Evolutionary conservation across 1,140 invertebrate genomes (phyloP), one percentile per base, ranked within the genome.

Genomic region (Panulirus ornatus): DNA sequence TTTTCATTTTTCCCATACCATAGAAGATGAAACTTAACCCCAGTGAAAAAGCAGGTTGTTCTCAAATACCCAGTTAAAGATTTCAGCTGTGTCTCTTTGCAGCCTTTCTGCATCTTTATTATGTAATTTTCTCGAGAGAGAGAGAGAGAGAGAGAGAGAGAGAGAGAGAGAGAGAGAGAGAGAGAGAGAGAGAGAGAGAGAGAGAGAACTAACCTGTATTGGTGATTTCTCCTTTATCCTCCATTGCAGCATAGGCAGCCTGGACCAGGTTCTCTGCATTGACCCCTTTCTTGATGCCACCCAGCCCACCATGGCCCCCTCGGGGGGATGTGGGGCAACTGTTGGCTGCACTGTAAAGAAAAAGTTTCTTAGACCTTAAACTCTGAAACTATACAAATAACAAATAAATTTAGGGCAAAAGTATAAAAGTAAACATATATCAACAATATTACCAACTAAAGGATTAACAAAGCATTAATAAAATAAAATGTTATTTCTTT

Each of bases 251-350:
- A 66, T 91, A 91, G 2, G 85, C 90, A 44, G 90, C 90, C 71
- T 86, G 88, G 42, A 87, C 84, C 34, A 87, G 70, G 70, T 92
- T 84, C 70, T 92, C 91, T 40, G 88, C 82, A 73, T 91, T 89
- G 47, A 89, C 81, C 19, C 76, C 90, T 51, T 38, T 82, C 42
- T 89, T 89, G 22, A 82, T 73, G 30, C 66, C 87, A 22, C 96
- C 96, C 44, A 90, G 71, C 63, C 87, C 83, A 42, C 91, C 88
- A 16, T 91, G 88, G 63, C 93, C 92, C 79, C 96, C 96, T 76
- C 98, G 96, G 38, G 98, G 98, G 95, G 98, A 99, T 91, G 98
- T 97, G 78, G 98, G 98, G 95, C 98, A 99, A 91, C 98, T 99
- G 94, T 99, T 99, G 47, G 97, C 96, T 92, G 97, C 97, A 94